Evolutionary conservation across 2,888 invertebrate genomes (phyloP), one percentile per base, ranked within the genome.

Genomic region (Sarcophaga variegata): DNA sequence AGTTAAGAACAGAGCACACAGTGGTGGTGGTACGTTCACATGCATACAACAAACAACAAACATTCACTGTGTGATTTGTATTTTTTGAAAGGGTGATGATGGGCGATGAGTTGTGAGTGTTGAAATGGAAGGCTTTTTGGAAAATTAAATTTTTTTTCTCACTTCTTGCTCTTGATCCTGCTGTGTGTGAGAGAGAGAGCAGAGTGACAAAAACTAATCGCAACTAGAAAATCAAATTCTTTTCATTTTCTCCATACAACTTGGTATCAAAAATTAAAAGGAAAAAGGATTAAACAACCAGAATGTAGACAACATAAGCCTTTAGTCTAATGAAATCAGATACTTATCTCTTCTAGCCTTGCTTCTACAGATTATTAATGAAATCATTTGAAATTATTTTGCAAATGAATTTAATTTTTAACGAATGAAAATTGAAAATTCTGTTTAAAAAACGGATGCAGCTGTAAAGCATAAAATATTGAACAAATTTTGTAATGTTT

Each of bases 111-210:
- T 37, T 37, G 37, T 8, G 37, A 37, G 37, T 37, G 37, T 37
- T 2, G 20, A 74, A 45, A 63, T 12, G 22, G 49, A 85, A 83
- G 88, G 86, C 88, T 88, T 88, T 88, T 88, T 64, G 72, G 76
- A 84, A 88, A 88, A 88, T 88, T 88, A 86, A 86, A 86, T 86
- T 88, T 54, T 88, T 88, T 54, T 54, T 78, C 88, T 87, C 85
- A 88, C 76, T 87, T 85, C 49, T 59, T 12, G 20, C 47, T 20
- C 8, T 75, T 37, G 5, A 5, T 27, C 2, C 2, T 37, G 37
- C 8, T 37, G 8, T 37, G 37, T 37, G 8, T 1, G 37, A 37
- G 37, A 37, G 8, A 37, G 37, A 37, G 37, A 37, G 37, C 37
- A 37, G 10, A 37, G 2, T 37, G 37, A 37, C 37, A 37, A 37